A percentile compares a stretch with the other conserved stretches of the same genome.
Evolutionary conservation across 2,113 vertebrate species (phyloP).

Genomic region (Atractosteus spatula): DNA sequence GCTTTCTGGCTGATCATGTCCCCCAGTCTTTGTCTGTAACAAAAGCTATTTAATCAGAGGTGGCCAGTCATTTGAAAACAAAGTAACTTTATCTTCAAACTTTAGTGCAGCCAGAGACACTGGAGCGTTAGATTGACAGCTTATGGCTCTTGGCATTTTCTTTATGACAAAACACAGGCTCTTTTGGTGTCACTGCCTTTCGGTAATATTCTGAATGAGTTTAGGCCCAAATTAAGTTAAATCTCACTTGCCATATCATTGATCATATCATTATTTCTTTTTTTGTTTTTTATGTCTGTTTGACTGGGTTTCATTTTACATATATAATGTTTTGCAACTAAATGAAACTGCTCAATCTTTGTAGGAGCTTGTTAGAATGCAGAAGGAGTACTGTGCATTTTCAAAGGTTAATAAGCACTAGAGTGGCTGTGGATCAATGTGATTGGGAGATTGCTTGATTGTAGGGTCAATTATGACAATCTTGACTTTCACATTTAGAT

Average conservation of each 20-base stretch:
- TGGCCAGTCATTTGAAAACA: neutral
- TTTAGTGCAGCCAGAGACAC: neutral
- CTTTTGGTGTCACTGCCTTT: neutral
- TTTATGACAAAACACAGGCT: constrained; percentile 1
- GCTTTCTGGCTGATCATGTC: neutral
- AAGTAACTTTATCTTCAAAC: neutral
- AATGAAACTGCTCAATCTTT: no score
- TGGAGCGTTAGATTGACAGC: neutral
- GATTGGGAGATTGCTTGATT: no score
- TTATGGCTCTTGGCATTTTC: neutral
- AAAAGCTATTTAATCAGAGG: neutral
- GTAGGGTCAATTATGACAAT: no score
- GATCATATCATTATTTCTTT: neutral
- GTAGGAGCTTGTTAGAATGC: no score
- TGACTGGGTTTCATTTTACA: neutral
- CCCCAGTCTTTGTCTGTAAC: neutral
- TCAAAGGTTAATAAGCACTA: no score
- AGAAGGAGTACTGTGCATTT: no score
- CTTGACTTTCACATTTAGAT: no score
- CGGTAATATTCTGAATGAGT: neutral
- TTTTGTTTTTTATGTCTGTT: constrained; percentile 6
- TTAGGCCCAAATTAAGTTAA: constrained; percentile 1
- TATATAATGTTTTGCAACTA: no score
- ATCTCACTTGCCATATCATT: neutral
- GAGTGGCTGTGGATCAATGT: no score